Evolutionary conservation across 1,140 invertebrate species (phyloP).

Genomic region (Ceratina australensis): DNA sequence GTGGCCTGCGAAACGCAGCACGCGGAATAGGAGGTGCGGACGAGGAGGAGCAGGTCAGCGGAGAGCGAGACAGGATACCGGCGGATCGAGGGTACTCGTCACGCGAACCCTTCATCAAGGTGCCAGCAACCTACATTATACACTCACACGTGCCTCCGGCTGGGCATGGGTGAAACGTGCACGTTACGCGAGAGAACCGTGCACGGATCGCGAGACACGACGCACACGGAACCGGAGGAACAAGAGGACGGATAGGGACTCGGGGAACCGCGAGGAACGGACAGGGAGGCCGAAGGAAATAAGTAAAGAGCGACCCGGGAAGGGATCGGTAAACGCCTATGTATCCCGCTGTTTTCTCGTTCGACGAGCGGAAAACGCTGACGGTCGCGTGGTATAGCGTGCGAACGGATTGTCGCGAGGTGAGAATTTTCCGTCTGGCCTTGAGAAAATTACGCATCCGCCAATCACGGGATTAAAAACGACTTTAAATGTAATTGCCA

Average conservation of each 20-base stretch:
- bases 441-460: neutral
- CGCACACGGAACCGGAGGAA: conserved; percentile 32
- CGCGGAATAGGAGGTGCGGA: conserved; percentile 70
- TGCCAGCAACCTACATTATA: conserved; percentile 73
- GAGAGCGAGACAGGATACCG: conserved; percentile 75
- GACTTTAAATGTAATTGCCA: neutral
- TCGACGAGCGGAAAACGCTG: neutral
- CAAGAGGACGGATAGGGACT: conserved; percentile 44
- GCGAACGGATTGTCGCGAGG: neutral
- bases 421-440: neutral
- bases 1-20: conserved; percentile 48
- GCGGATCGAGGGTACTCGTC: conserved; percentile 74
- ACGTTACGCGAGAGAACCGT: conserved; percentile 57
- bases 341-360: conserved; percentile 44
- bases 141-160: conserved; percentile 69
- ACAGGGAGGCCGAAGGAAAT: neutral
- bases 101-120: conserved; percentile 78
- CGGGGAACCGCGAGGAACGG: neutral
- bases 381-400: neutral
- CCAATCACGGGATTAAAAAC: neutral
- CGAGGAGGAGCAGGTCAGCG: conserved; percentile 67
- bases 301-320: no score
- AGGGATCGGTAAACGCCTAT: conserved; percentile 50
- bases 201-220: conserved; percentile 50
- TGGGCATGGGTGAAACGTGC: conserved; percentile 54